phyloP scores from a whole-genome alignment of 1,140 invertebrate species.

The Atopsyche davidsoni region DNA sequence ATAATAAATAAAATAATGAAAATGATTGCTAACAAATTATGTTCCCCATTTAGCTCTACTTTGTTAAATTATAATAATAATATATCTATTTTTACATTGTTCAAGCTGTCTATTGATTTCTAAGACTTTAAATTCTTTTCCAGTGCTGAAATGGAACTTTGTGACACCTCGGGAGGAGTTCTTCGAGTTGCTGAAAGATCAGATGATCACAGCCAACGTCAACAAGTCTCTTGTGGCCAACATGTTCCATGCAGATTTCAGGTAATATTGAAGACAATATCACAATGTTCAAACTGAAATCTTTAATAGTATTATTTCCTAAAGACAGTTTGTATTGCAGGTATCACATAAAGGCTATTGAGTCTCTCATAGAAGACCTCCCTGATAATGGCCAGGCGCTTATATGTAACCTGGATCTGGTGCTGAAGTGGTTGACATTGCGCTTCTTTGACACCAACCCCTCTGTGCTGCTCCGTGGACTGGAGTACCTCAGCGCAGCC shows the following conservation, averaged over 20 bases:
- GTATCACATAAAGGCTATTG: constrained; percentile 93
- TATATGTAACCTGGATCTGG: constrained; percentile 87
- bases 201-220: constrained; percentile 83
- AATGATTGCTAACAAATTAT: too few species aligned
- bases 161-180: constrained; percentile 88
- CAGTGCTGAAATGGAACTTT: constrained; percentile 94
- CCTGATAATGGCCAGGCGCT: constrained; percentile 69
- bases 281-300: constrained; percentile 4
- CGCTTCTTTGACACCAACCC: constrained; percentile 98
- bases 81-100: too few species aligned
- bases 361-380: constrained; percentile 79
- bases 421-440: constrained; percentile 93
- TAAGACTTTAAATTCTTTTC: too few species aligned
- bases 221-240: constrained; percentile 81
- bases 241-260: constrained; percentile 93
- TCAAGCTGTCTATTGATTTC: too few species aligned
- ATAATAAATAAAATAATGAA: neutral
- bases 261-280: too few species aligned
- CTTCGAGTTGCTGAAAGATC: constrained; percentile 82
- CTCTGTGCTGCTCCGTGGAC: constrained; percentile 87
- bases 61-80: too few species aligned
- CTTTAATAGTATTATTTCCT: constrained; percentile 5
- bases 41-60: too few species aligned
- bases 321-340: constrained; percentile 44
- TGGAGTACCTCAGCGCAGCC: constrained; percentile 84